Evolutionary conservation across 2,888 invertebrate genomes (phyloP).

Genomic region (Gymnosoma rotundatum): DNA sequence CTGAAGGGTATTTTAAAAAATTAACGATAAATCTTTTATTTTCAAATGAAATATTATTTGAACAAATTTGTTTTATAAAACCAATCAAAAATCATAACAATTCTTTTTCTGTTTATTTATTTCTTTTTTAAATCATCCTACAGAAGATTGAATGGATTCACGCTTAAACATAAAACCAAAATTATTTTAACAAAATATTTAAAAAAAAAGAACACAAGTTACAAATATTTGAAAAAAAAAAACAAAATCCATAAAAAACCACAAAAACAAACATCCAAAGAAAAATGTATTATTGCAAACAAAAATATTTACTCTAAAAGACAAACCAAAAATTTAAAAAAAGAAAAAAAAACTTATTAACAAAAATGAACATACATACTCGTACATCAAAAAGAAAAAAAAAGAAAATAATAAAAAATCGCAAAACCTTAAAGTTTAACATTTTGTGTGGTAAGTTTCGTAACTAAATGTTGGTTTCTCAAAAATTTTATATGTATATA

Average conservation of each 20-base stretch:
- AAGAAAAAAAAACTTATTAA: constrained; percentile 71
- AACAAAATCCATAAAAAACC: constrained; percentile 61
- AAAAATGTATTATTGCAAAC: constrained; percentile 71
- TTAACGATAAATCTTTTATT: constrained; percentile 19
- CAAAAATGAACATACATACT: constrained; percentile 74
- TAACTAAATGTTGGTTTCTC: constrained; percentile 76
- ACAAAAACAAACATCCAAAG: constrained; percentile 71
- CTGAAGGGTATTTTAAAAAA: constrained; percentile 17
- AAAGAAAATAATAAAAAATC: constrained; percentile 74
- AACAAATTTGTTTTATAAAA: constrained; percentile 41
- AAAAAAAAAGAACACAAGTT: constrained; percentile 72
- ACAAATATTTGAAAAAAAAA: constrained; percentile 70
- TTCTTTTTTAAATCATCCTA: constrained; percentile 81
- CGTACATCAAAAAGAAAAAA: constrained; percentile 62
- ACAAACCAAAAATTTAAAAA: constrained; percentile 62
- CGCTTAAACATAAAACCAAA: constrained; percentile 74
- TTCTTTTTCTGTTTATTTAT: constrained; percentile 75
- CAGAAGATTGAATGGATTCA: constrained; percentile 83
- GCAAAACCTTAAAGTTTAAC: constrained; percentile 74
- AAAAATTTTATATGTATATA: constrained; percentile 45
- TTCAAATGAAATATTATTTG: constrained; percentile 44
- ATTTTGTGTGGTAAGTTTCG: constrained; percentile 83
- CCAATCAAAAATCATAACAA: constrained; percentile 68
- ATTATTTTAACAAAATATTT: constrained; percentile 67
- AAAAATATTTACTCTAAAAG: constrained; percentile 70